Conservation (phyloP, 2,888 invertebrate species). For the Ochropleura leucogaster region DNA sequence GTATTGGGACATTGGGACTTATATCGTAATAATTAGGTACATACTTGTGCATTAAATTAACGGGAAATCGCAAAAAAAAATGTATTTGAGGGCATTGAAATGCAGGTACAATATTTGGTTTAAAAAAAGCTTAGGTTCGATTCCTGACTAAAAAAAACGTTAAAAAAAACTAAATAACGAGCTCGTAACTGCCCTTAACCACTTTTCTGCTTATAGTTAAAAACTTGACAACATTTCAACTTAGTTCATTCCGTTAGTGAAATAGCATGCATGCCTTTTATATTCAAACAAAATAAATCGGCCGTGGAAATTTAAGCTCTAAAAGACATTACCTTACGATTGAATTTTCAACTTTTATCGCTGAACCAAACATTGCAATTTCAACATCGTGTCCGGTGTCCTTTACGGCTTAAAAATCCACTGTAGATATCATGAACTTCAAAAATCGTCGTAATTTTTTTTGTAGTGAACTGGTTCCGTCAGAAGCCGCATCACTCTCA, state of each 20-base stretch:
- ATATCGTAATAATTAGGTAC: background rate
- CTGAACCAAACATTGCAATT: background rate
- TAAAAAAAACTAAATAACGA: background rate
- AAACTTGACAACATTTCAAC: slow-evolving; percentile 22
- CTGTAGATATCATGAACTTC: background rate
- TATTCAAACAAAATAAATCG: background rate
- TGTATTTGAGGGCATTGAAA: background rate
- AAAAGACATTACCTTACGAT: background rate
- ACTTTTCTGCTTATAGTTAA: slow-evolving; percentile 9
- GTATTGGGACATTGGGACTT: background rate
- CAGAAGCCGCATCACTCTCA: slow-evolving; percentile 87
- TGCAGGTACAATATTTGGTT: background rate
- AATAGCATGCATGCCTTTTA: slow-evolving; percentile 27
- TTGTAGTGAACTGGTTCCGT: slow-evolving; percentile 91
- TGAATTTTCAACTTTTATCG: background rate
- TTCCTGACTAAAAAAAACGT: background rate
- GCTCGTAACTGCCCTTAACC: background rate
- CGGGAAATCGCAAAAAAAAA: background rate
- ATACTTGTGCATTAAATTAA: background rate
- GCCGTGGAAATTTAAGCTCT: background rate
- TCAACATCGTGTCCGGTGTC: background rate
- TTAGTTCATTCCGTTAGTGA: slow-evolving; percentile 33
- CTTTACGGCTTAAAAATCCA: background rate
- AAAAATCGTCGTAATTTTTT: slow-evolving; percentile 2
- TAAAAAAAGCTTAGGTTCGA: background rate